These are phyloP conservation scores for Hystrix brachyura DNA, from an alignment of 2,113 vertebrate genomes.

Conservation along the genomic window DNA sequence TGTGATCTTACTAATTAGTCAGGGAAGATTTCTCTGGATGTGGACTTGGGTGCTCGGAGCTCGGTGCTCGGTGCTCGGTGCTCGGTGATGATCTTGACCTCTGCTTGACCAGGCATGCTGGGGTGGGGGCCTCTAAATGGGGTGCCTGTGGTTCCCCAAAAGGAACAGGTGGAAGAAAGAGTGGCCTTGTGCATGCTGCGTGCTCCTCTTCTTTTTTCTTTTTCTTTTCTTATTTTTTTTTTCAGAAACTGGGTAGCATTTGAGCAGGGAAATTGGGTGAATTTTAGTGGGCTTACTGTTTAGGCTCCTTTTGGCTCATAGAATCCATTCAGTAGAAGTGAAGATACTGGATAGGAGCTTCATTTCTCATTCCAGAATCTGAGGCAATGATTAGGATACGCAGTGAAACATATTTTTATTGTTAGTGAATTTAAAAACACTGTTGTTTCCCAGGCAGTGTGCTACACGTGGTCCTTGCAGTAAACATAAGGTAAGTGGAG, in stretches of 20 bases:
- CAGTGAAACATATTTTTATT: not conserved
- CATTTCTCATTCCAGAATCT: not conserved
- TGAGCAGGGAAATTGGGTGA: not conserved
- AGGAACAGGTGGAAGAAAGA: not conserved
- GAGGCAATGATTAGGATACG: not conserved
- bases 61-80: not conserved
- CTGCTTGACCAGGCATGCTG: not conserved
- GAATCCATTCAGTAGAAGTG: not conserved
- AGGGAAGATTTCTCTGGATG: not conserved
- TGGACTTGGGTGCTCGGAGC: not conserved
- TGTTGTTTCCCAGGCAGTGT: not conserved
- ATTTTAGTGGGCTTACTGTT: not conserved
- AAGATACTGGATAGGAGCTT: not conserved
- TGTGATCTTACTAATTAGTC: not conserved
- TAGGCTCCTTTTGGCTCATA: not conserved
- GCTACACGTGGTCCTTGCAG: not conserved
- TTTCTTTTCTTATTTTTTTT: not conserved
- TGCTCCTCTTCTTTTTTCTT: not conserved
- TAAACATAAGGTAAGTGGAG: not conserved
- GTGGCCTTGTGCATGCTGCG: not conserved
- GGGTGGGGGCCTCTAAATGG: not conserved
- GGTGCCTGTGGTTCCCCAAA: not conserved
- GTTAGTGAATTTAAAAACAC: not conserved
- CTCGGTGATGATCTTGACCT: not conserved
- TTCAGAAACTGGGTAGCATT: not conserved